A percentile compares a stretch with the other conserved stretches of the same genome.
Evolutionary conservation across 2,797 vertebrate species (phyloP).

Genomic region (Iguana delicatissima): DNA sequence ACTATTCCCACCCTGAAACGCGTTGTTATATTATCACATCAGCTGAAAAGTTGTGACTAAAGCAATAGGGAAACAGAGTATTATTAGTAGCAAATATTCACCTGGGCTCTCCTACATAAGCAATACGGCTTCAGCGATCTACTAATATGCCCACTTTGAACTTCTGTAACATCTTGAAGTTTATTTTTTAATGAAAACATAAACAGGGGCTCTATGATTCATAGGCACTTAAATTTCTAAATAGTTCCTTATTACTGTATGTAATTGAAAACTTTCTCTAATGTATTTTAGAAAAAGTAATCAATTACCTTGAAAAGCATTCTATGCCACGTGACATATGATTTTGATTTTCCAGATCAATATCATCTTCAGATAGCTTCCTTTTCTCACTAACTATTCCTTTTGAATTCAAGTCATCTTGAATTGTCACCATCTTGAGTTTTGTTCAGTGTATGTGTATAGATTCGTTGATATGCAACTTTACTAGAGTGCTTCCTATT

Average conservation of each 20-base stretch:
- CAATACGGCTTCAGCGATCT: background rate
- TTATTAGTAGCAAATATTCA: background rate
- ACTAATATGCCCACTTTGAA: slow-evolving; percentile 32
- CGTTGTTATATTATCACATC: background rate
- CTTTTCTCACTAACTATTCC: background rate
- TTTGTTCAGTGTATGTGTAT: background rate
- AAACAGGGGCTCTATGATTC: too few relatives aligned
- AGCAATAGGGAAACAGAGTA: background rate
- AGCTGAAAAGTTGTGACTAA: background rate
- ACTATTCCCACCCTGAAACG: background rate
- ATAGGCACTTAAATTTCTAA: too few relatives aligned
- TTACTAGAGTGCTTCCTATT: too few relatives aligned
- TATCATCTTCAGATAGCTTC: background rate
- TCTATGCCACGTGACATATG: slow-evolving; percentile 3
- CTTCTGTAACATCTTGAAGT: slow-evolving; percentile 39
- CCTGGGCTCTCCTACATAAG: background rate
- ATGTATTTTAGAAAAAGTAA: background rate
- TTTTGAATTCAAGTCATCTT: background rate
- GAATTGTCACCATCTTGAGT: background rate
- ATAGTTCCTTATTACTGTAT: too few relatives aligned
- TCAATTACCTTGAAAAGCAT: background rate
- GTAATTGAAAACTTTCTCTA: background rate
- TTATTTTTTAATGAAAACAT: slow-evolving; percentile 37
- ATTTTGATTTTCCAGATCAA: slow-evolving; percentile 16
- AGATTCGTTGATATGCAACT: background rate